Conservation (phyloP, 2,113 vertebrate genomes). For the Paradoxurus hermaphroditus region DNA sequence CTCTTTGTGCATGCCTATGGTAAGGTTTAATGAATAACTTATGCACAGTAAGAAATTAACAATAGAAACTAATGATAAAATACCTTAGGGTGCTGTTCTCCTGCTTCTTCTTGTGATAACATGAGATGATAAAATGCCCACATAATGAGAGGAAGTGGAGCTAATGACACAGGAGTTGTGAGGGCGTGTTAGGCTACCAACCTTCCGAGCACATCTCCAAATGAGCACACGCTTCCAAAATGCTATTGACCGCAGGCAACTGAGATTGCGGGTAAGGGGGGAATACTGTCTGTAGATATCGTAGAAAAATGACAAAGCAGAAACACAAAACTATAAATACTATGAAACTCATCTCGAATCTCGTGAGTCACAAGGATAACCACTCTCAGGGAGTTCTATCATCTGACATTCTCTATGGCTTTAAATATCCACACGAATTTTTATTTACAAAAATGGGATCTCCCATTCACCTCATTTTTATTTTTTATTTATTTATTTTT, state of each 20-base stretch:
- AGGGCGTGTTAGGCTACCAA: neutral
- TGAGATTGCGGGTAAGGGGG: rapidly evolving
- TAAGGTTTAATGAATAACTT: neutral
- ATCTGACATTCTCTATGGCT: neutral
- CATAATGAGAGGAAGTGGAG: neutral
- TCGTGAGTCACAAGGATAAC: neutral
- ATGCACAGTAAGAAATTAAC: neutral
- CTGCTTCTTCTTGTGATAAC: neutral
- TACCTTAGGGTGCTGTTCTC: neutral
- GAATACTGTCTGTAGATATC: neutral
- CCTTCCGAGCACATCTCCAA: too few relatives aligned
- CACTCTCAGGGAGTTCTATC: too few relatives aligned
- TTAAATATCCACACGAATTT: neutral
- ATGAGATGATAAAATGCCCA: neutral
- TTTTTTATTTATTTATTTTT: too few relatives aligned
- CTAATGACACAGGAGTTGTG: neutral
- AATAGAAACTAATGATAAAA: neutral
- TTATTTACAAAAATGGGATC: neutral
- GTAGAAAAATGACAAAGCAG: neutral
- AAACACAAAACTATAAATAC: rapidly evolving
- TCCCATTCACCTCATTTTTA: rapidly evolving
- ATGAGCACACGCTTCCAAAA: neutral
- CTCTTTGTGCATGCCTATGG: too few relatives aligned
- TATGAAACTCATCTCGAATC: neutral
- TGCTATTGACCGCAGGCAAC: rapidly evolving